These are phyloP conservation scores for Ranitomeya imitator DNA, from an alignment of 2,113 vertebrate genomes.

Conservation along the genomic window DNA sequence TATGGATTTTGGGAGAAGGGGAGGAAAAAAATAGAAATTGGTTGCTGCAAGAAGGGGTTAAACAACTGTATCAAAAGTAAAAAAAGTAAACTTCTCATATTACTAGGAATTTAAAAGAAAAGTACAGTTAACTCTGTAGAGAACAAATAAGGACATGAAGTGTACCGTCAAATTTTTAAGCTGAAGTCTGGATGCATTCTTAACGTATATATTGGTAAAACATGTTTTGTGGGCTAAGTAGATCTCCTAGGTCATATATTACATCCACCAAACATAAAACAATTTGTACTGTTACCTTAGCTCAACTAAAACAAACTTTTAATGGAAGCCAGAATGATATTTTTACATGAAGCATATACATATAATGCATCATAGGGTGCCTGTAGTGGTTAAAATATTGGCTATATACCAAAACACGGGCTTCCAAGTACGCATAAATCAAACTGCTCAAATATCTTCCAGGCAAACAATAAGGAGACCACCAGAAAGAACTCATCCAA, in stretches of 20 bases:
- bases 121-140: background rate
- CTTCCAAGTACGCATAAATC: conserved; percentile 53
- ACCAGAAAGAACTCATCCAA: conserved; percentile 44
- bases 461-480: conserved; percentile 43
- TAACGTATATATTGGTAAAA: conserved; percentile 38
- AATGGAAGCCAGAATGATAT: conserved; percentile 51
- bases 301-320: conserved; percentile 53
- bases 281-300: conserved; percentile 58
- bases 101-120: background rate
- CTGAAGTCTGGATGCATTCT: conserved; percentile 3
- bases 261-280: conserved; percentile 52
- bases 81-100: background rate
- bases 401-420: conserved; percentile 46
- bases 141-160: background rate
- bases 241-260: conserved; percentile 55
- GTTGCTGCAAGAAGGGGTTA: too few species aligned
- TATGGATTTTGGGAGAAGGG: too few species aligned
- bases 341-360: conserved; percentile 29
- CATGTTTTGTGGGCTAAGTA: conserved; percentile 41
- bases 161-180: conserved; percentile 5
- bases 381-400: conserved; percentile 45
- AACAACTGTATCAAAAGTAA: background rate
- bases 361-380: conserved; percentile 34
- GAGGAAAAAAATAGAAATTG: background rate
- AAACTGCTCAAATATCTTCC: conserved; percentile 52